Evolutionary conservation across 2,113 vertebrate genomes (phyloP), one percentile per base, ranked within the genome.

Genomic region (Pseudonaja textilis): DNA sequence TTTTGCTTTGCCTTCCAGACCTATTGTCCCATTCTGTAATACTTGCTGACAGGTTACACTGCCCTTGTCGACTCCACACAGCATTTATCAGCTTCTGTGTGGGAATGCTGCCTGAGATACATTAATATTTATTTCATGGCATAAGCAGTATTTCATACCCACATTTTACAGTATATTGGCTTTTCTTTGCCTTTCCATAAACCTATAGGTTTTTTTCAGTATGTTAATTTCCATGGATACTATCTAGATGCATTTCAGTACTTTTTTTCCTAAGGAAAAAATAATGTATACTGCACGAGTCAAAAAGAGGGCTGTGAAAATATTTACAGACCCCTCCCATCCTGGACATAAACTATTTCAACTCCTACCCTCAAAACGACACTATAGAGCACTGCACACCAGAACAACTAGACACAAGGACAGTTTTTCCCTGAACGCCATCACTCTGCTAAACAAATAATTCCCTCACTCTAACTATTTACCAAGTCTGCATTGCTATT

Each of bases 101-200:
- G 85, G 91, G 89, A 69, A 85, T 14, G 47, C 90, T 93, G 55
- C 16, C 42, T 85, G 50, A 91, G 93, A 56, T 11, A 54, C 29
- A 92, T 42, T 42, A 81, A 64, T 90, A 93, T 93, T 87, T 54
- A 81, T 69, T 93, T 88, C 90, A 20, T 52, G 54, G 90, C n/a
- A 39, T 1, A 23, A 81, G 11, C n/a, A 93, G 1, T 81, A 89
- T 90, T 87, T 39, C 59, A 29, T 14, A 1, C n/a, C 26, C 47
- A 22, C 29, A 91, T 94, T 91, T 88, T 92, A 47, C 93, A 1
- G 42, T 92, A 42, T 39, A 12, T 12, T 11, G 16, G 16, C 57
- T 81, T 11, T 92, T 57, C 3, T 87, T 94, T 52, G n/a, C 61
- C 91, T 22, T 93, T 93, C 42, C 0, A 16, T 54, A 91, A 88